These are phyloP conservation scores for Spinus pinus DNA, from an alignment of 2,797 vertebrate species.

Conservation along the genomic window DNA sequence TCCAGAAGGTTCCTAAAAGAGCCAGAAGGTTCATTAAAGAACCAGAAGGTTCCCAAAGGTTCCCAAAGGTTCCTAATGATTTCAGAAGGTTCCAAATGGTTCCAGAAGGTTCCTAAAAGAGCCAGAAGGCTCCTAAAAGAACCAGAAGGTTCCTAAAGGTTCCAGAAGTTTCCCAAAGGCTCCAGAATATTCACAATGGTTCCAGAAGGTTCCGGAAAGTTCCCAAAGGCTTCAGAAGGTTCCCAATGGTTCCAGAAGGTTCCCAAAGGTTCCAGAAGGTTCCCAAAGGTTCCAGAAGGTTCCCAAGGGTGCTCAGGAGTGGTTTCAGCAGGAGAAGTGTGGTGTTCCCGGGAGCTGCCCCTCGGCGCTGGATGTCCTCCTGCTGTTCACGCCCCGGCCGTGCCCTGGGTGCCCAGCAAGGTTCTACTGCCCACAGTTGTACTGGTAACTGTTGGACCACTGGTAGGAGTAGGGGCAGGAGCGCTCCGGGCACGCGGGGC, in stretches of 20 bases:
- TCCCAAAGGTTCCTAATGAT: fast-evolving
- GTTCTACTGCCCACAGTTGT: not conserved
- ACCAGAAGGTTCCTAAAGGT: fast-evolving
- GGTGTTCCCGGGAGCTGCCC: not conserved
- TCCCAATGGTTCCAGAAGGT: not conserved
- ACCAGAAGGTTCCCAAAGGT: not conserved
- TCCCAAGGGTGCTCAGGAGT: not conserved
- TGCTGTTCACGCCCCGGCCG: fast-evolving
- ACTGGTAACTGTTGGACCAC: conserved; percentile 40
- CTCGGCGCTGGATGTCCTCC: fast-evolving
- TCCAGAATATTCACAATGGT: not conserved
- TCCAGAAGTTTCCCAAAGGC: too few species aligned
- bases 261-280: too few species aligned
- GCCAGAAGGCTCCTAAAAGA: fast-evolving
- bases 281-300: not conserved
- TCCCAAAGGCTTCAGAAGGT: not conserved
- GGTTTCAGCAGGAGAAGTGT: not conserved
- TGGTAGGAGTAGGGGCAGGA: conserved; percentile 3
- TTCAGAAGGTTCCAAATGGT: fast-evolving
- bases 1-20: too few species aligned
- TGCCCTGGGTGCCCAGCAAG: fast-evolving
- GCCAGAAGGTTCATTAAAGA: too few species aligned
- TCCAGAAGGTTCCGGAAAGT: too few species aligned
- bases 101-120: not conserved
- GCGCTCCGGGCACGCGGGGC: not conserved